Percentiles rank a stretch among this genome's conserved stretches.
Evolutionary conservation across 1,140 invertebrate genomes (phyloP).

Genomic region (Eufriesea mexicana): DNA sequence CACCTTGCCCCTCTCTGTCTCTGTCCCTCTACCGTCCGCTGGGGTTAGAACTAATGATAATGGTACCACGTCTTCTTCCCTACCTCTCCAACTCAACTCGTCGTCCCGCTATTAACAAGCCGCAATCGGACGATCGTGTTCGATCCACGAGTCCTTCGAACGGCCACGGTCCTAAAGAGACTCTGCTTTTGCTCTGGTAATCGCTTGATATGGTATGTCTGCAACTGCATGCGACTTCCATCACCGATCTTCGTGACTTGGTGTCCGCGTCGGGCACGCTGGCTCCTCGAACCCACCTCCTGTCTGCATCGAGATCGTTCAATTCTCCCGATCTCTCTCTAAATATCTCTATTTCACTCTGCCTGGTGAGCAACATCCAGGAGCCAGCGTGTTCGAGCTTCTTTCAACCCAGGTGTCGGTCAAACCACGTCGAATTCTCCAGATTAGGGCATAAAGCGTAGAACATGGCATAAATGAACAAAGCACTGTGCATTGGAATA

Average conservation of each 20-base stretch:
- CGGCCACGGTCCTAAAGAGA: constrained; percentile 70
- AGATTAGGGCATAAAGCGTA: no score
- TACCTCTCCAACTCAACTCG: constrained; percentile 33
- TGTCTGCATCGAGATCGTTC: no score
- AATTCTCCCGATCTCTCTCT: no score
- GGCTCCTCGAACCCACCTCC: constrained; percentile 42
- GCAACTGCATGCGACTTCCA: constrained; percentile 71
- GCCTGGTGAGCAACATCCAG: no score
- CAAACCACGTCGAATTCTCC: no score
- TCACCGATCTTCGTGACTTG: constrained; percentile 39
- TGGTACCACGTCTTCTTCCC: constrained; percentile 14
- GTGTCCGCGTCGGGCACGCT: constrained; percentile 24
- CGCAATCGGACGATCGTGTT: constrained; percentile 55
- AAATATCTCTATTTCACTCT: no score
- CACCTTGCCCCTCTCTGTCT: no score
- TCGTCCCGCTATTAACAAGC: constrained; percentile 52
- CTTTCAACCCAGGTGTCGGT: no score
- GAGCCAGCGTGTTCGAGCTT: not conserved
- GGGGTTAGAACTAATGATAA: constrained; percentile 26
- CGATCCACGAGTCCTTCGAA: no score
- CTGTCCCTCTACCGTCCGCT: not conserved
- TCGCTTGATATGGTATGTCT: constrained; percentile 76
- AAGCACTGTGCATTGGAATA: no score
- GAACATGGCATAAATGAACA: no score
- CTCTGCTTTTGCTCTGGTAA: constrained; percentile 83